A percentile compares a stretch with the other conserved stretches of the same genome.
Conservation (phyloP, 2,888 invertebrate species). For the Urechis unicinctus region DNA sequence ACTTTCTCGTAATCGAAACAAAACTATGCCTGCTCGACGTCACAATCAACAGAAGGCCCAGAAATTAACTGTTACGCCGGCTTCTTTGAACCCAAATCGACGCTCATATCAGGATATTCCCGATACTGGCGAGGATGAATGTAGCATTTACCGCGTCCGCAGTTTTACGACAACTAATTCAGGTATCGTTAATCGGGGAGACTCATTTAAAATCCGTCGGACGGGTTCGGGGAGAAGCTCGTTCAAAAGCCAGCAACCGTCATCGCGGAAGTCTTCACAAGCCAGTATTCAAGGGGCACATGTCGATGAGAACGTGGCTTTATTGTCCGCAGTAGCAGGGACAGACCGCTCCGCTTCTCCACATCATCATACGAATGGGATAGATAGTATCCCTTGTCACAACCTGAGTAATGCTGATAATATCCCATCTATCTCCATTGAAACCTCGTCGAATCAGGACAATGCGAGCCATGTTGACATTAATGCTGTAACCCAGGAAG, state of each 20-base stretch:
- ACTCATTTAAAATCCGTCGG: conserved; percentile 68
- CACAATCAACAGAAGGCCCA: too few species aligned
- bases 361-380: too few species aligned
- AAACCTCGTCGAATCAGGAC: not conserved
- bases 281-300: not conserved
- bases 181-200: conserved; percentile 86
- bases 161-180: conserved; percentile 91
- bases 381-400: too few species aligned
- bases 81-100: too few species aligned
- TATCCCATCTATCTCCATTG: not conserved
- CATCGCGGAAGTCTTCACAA: not conserved
- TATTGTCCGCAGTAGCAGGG: too few species aligned
- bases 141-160: conserved; percentile 66
- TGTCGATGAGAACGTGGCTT: not conserved
- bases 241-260: too few species aligned
- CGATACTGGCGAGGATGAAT: conserved; percentile 1
- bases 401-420: not conserved
- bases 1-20: too few species aligned
- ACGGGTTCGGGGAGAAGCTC: not conserved
- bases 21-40: too few species aligned
- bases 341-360: too few species aligned
- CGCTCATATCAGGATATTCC: too few species aligned
- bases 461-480: not conserved
- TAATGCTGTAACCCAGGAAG: not conserved
- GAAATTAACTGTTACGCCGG: too few species aligned